These are phyloP conservation scores for Rhineura floridana DNA, from an alignment of 2,113 vertebrate genomes.

Conservation along the genomic window DNA sequence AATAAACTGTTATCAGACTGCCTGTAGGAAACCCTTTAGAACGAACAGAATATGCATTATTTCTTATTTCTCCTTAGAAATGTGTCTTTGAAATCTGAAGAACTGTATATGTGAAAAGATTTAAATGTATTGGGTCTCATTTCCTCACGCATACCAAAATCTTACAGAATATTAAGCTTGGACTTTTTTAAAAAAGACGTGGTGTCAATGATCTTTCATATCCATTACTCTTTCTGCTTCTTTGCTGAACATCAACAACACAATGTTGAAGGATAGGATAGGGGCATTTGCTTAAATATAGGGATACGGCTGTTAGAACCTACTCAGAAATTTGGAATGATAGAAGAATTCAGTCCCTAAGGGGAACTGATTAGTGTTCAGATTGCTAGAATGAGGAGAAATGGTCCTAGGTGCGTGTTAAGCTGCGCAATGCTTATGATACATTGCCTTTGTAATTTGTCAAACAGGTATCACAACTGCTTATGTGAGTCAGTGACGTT, in stretches of 20 bases:
- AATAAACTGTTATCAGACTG: neutral
- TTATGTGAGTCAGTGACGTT: neutral
- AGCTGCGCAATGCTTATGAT: neutral
- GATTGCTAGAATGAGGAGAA: neutral
- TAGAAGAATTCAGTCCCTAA: slow-evolving; percentile 2
- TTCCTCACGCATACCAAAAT: neutral
- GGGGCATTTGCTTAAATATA: neutral
- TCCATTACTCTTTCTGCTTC: neutral
- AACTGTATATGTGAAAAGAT: neutral
- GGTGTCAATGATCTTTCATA: neutral
- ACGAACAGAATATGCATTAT: neutral
- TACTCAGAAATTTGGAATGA: neutral
- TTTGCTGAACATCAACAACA: neutral
- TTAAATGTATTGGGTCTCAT: neutral
- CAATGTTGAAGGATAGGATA: neutral
- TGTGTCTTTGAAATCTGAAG: neutral
- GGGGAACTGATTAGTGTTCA: neutral
- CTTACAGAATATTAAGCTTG: neutral
- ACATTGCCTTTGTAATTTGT: neutral
- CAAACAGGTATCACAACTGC: neutral
- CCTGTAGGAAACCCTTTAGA: neutral
- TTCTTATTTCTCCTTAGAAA: neutral
- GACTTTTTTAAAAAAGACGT: neutral
- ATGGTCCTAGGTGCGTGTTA: neutral
- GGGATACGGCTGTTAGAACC: neutral